A percentile compares a stretch with the other conserved stretches of the same genome.
Evolutionary conservation across 2,888 invertebrate species (phyloP).

Genomic region (Andrena dorsata): DNA sequence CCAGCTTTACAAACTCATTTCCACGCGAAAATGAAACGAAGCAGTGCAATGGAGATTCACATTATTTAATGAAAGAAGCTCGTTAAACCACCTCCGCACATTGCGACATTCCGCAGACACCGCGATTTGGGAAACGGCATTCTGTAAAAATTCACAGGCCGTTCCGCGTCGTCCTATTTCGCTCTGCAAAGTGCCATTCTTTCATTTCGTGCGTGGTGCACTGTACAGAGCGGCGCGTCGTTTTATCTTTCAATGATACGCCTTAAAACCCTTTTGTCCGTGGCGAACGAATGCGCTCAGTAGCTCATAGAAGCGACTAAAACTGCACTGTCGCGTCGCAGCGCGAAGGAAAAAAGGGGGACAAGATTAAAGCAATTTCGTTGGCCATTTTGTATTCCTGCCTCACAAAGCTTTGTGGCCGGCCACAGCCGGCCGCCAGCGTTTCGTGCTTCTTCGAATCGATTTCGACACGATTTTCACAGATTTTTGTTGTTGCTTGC

Average conservation of each 20-base stretch:
- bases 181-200: conserved; percentile 25
- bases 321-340: conserved; percentile 33
- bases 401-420: conserved; percentile 41
- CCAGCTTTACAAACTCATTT: background rate
- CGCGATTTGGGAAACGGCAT: background rate
- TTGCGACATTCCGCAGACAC: background rate
- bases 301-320: conserved; percentile 23
- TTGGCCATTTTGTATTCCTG: conserved; percentile 49
- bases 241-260: conserved; percentile 51
- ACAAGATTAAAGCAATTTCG: conserved; percentile 65
- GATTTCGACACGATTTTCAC: background rate
- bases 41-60: background rate
- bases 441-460: background rate
- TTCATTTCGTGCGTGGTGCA: conserved; percentile 5
- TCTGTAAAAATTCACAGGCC: conserved; percentile 24
- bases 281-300: conserved; percentile 24
- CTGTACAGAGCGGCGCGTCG: background rate
- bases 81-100: background rate
- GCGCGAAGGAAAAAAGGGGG: conserved; percentile 23
- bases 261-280: conserved; percentile 53
- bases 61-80: conserved; percentile 6
- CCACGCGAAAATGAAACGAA: background rate
- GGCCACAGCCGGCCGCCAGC: conserved; percentile 18
- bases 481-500: background rate
- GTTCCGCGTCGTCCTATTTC: conserved; percentile 1